These are phyloP conservation scores for Grus americana DNA, from an alignment of 2,113 vertebrate species.

Conservation along the genomic window DNA sequence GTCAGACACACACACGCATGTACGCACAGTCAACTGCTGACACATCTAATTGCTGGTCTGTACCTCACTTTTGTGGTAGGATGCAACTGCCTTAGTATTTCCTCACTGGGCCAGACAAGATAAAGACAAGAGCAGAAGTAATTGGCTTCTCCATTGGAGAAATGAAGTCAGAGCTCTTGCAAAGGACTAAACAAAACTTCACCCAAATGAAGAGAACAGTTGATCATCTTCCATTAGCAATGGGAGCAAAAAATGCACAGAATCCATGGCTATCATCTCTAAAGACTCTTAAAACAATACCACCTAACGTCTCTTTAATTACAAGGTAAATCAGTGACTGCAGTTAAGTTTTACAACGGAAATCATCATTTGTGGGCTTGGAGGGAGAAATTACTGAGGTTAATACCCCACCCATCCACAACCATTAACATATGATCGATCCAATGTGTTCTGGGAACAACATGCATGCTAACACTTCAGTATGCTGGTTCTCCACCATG, in stretches of 20 bases:
- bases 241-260: background rate
- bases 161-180: background rate
- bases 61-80: fast-evolving
- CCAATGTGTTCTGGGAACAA: background rate
- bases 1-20: no score
- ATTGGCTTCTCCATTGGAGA: constrained; percentile 45
- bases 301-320: background rate
- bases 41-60: background rate
- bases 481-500: background rate
- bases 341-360: background rate
- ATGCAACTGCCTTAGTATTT: background rate
- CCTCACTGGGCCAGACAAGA: background rate
- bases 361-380: background rate
- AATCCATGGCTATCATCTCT: background rate
- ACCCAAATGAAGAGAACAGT: background rate
- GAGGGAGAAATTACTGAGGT: background rate
- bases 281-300: background rate
- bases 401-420: background rate
- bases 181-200: background rate
- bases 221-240: background rate
- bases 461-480: fast-evolving
- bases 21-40: fast-evolving
- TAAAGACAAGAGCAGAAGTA: background rate
- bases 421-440: background rate
- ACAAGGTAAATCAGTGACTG: background rate